Evolutionary conservation across 92 coral and sea anemone species (phyloP), one percentile per base, ranked within the genome.

Genomic region (Hydrozoanthus gracilis): DNA sequence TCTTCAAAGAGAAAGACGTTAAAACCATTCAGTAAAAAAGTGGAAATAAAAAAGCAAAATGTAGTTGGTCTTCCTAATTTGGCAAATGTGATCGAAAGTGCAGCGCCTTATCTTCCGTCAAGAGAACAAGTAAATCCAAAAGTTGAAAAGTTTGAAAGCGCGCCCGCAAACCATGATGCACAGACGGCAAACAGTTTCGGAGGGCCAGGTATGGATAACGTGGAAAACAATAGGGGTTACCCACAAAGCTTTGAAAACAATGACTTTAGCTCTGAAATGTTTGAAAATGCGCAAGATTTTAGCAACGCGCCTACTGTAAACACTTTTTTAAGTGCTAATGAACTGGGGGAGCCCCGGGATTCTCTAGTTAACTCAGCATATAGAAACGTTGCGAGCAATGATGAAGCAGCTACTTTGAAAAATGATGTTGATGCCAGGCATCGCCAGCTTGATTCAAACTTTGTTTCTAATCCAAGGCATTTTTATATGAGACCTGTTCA

Each of bases 401-500:
- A 80, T 49, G 85, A 62, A 18, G 85, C 73, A 10, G 62, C 44
- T 49, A 6, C 55, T 15, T 1, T 64, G 73, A 79, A 79, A 51
- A 47, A 80, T 17, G 20, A 17, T 3, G n/a, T 64, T 80, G 74
- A 65, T 48, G 35, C 73, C 2, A 18, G 4, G 61, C 67, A 54
- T 10, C 46, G 20, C 48, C 27, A 60, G 64, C 70, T 78, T 78
- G 83, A 52, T 78, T 17, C 85, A 65, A 79, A 20, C 61, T 10
- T 44, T 10, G 60, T 46, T 6, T 47, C 74, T 6, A 65, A 47
- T 44, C 60, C 58, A 35, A 79, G 84, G 6, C 73, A 80, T 51
- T 80, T 62, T 66, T 80, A 44, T 6, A 64, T 48, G 73, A 80
- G 64, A 52, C 85, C 85, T 15, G 64, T 50, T 20, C 85, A 80